Base-by-base conservation (phyloP, 2,888 invertebrate genomes). In the Stomorhina lunata region DNA sequence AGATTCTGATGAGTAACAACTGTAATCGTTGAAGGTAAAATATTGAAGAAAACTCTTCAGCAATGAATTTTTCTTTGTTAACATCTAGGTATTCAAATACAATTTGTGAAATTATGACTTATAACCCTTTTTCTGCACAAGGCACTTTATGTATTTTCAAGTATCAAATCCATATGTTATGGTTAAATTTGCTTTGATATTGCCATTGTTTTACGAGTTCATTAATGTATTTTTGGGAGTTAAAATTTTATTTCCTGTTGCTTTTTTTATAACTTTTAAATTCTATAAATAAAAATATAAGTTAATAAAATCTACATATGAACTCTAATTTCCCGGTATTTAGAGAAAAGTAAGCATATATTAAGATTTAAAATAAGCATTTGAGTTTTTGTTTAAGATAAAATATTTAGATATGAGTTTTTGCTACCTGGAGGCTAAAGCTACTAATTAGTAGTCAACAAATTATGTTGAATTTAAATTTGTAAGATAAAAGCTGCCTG, bases 241-340 rank as follows among this genome's bases (percentile, higher is more conserved):
- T 53, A 40, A 68, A 48, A 57, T 63, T 82, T 63, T 65, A 82
- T 82, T 82, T 79, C 78, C 81, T 82, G 59, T 50, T 75, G 59
- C 34, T 53, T 48, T 72, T 81, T 61, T 32, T 63, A 53, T 45
- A 61, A 27, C 22, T 53, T 69, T 69, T 34, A n/a, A 40, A 71
- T 68, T 37, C 40, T 66, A 34, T 1, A 45, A 34, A 34, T 10
- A 53, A 29, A 29, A 9, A n/a, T n/a, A n/a, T n/a, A n/a, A n/a
- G n/a, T n/a, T n/a, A n/a, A n/a, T n/a, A n/a, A n/a, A n/a, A n/a
- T n/a, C n/a, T 37, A 5, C 10, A 25, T 5, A 22, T 15, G 7
- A 1, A 9, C 10, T 29, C 17, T 12, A 17, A 15, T 20, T 10
- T 15, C 3, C 0, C 12, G 2, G 25, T 50, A 29, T 69, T 59